Evolutionary conservation across 2,888 invertebrate genomes (phyloP), one percentile per base, ranked within the genome.

Genomic region (Ophraella communa): DNA sequence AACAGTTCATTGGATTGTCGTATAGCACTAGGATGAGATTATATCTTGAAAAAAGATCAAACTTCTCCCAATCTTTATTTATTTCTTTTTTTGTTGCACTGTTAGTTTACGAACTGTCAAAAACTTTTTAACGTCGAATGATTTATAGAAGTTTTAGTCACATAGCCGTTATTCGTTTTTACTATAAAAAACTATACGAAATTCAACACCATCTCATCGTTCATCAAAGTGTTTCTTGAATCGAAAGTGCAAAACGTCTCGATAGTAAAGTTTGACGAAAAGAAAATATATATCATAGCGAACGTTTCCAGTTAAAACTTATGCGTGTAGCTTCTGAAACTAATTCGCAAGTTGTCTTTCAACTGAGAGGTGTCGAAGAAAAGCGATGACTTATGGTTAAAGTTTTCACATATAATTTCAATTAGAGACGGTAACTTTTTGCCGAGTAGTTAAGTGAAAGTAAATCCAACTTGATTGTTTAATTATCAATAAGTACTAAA

Each of bases 261-360:
- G n/a, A n/a, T n/a, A n/a, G n/a, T n/a, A n/a, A n/a, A n/a, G n/a
- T n/a, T 63, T 67, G 56, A 61, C 60, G 59, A 59, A 64, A 65
- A n/a, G n/a, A n/a, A n/a, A n/a, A n/a, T n/a, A 67, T 67, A 65
- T 65, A 65, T 67, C 65, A 67, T 62, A 51, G 52, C 30, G 49
- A 47, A 33, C 21, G 21, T 65, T 65, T 66, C 33, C 51, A 33
- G 63, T 57, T 60, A 30, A 58, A 62, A 64, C 59, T 65, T 67
- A 65, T 64, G 65, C 65, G 59, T 64, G 62, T 52, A 64, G 61
- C 60, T 55, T 45, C 30, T 54, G 30, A 54, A 69, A 69, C 67
- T 67, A 67, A 65, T 65, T 69, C 65, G 65, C 62, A 65, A 65
- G 67, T 67, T 67, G 67, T 69, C 65, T 64, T 66, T 71, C 65